These are phyloP conservation scores for Neopelma chrysocephalum DNA, from an alignment of 2,797 vertebrate species.

Conservation along the genomic window DNA sequence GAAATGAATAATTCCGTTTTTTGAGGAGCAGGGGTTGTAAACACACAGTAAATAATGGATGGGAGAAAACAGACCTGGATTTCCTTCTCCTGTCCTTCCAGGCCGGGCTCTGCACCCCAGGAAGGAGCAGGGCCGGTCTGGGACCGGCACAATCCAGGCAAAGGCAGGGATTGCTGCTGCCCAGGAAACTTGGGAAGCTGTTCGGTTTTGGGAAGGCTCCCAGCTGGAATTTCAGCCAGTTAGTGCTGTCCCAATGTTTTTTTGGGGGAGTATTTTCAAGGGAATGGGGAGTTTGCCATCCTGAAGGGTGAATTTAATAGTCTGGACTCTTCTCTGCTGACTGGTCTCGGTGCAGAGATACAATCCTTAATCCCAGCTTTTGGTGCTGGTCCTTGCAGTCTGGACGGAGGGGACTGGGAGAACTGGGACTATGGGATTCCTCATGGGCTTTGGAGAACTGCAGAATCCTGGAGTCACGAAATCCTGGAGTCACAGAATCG, in stretches of 20 bases:
- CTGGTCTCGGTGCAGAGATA: neutral
- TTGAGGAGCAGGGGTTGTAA: neutral
- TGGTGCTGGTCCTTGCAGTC: neutral
- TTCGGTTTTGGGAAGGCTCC: neutral
- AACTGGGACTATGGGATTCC: neutral
- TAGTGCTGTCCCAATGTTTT: neutral
- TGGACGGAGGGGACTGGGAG: neutral
- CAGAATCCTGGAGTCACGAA: neutral
- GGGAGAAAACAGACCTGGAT: neutral
- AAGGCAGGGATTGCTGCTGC: neutral
- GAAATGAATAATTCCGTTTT: neutral
- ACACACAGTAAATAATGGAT: neutral
- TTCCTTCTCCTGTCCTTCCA: neutral
- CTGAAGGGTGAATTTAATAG: neutral
- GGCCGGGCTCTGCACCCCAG: neutral
- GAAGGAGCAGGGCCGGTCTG: neutral
- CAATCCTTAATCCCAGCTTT: neutral
- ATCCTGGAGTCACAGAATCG: neutral
- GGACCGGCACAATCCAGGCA: fast-evolving
- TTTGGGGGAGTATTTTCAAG: neutral
- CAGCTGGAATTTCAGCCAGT: neutral
- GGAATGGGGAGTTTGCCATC: neutral
- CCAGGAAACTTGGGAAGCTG: neutral
- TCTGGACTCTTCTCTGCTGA: neutral
- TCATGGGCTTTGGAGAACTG: fast-evolving